Evolutionary conservation across 2,113 vertebrate genomes (phyloP).

Genomic region (Otus sunia): DNA sequence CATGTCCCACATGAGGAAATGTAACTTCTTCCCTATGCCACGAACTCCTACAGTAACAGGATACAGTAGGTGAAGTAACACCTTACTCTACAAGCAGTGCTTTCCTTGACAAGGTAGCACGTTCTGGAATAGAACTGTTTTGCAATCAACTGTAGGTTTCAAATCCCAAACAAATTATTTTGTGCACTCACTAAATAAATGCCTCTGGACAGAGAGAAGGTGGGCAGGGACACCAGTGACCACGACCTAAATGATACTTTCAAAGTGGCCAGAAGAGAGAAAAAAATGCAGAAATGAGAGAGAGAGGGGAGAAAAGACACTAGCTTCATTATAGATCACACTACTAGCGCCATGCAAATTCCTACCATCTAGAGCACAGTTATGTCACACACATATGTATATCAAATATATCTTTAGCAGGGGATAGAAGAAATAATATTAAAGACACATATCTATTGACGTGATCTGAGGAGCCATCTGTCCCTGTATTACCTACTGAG

Average conservation of each 20-base stretch:
- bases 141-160: neutral
- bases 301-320: neutral
- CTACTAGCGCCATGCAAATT: neutral
- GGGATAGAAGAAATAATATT: neutral
- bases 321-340: neutral
- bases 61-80: neutral
- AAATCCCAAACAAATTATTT: neutral
- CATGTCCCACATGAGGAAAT: neutral
- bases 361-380: neutral
- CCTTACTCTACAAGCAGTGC: neutral
- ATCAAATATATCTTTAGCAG: neutral
- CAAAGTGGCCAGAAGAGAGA: neutral
- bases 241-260: neutral
- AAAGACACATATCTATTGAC: neutral
- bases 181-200: neutral
- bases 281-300: neutral
- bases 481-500: neutral
- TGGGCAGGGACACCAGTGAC: neutral
- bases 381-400: neutral
- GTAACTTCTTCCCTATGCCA: neutral
- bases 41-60: neutral
- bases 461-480: neutral
- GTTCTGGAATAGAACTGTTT: neutral
- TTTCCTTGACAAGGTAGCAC: neutral
- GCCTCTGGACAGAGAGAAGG: neutral